Percentiles rank a stretch among this genome's conserved stretches.
Evolutionary conservation across 2,113 vertebrate species (phyloP).

Genomic region (Brachyhypopomus gauderio): DNA sequence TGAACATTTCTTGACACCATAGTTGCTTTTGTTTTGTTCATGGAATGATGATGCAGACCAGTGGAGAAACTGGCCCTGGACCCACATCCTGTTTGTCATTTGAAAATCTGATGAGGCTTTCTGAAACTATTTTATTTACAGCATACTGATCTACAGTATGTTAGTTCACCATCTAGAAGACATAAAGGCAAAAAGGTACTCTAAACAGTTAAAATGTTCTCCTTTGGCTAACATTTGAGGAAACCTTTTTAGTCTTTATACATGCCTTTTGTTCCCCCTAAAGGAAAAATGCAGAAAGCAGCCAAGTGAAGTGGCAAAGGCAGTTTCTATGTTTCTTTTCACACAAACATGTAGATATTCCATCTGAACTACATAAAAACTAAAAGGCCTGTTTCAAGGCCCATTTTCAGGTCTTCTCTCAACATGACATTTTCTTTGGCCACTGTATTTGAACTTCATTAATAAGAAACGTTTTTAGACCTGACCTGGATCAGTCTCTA

Average conservation of each 20-base stretch:
- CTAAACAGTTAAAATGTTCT: neutral
- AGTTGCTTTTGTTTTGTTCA: neutral
- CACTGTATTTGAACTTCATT: neutral
- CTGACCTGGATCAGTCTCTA: neutral
- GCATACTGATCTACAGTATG: conserved; percentile 17
- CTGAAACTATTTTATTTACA: neutral
- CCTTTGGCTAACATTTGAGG: conserved; percentile 12
- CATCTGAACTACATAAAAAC: neutral
- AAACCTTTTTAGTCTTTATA: neutral
- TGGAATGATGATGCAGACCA: neutral
- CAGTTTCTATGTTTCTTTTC: neutral
- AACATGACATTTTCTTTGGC: conserved; percentile 5
- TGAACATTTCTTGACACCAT: conserved; percentile 16
- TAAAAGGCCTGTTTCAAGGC: neutral
- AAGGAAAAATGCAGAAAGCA: neutral
- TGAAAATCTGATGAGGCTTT: neutral
- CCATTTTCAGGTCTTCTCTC: neutral
- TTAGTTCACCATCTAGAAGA: conserved; percentile 28
- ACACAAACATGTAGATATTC: neutral
- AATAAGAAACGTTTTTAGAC: neutral
- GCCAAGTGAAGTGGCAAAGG: neutral
- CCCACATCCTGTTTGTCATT: neutral
- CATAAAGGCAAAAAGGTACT: conserved; percentile 19
- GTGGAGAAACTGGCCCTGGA: neutral
- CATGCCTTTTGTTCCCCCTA: neutral